Base-by-base conservation (phyloP, 2,797 vertebrate genomes). In the Gambusia yucatana region DNA sequence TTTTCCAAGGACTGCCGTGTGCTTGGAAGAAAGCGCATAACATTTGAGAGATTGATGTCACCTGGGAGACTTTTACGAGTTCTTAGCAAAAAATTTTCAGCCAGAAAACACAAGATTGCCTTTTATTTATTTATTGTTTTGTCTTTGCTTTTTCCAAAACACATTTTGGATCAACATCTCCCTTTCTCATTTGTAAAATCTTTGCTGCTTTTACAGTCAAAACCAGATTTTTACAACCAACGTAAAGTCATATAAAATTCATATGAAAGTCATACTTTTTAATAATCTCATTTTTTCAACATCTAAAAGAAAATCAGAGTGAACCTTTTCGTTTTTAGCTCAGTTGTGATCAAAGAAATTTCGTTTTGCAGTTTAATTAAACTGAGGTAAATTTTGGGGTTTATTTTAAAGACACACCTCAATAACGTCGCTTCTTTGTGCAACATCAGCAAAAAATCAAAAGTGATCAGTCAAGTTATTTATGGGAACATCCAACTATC, bases 41-140 rank as follows among this genome's bases (percentile, higher is more conserved):
- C 82, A 75, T 93, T 77, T 87, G 89, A 90, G 80, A 91, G 87
- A 93, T 90, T 93, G 84, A 91, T 88, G 88, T 89, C 84, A 90
- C 89, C 88, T 91, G 71, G 46, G 86, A 92, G 88, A 86, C 83
- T 25, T 85, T 80, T 82, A 72, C 63, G 10, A 55, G 36, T 70
- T 55, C 2, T 14, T 28, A 69, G 41, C 7, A 30, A 81, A 80
- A 8, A 6, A 25, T 33, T 73, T 59, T 46, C 50, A 5, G 47
- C 20, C 3, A 65, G 50, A 78, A 72, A 33, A 14, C 36, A 48
- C 17, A 3, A 61, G 78, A 79, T 59, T 2, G 1, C 11, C 16
- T 4, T 63, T n/a, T 59, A 41, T 22, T 65, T 39, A 39, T 63
- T 33, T 7, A 6, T 3, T 20, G 41, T 14, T 46, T 46, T 46